Conservation (phyloP, 2,113 vertebrate species). For the Entomyzon cyanotis region DNA sequence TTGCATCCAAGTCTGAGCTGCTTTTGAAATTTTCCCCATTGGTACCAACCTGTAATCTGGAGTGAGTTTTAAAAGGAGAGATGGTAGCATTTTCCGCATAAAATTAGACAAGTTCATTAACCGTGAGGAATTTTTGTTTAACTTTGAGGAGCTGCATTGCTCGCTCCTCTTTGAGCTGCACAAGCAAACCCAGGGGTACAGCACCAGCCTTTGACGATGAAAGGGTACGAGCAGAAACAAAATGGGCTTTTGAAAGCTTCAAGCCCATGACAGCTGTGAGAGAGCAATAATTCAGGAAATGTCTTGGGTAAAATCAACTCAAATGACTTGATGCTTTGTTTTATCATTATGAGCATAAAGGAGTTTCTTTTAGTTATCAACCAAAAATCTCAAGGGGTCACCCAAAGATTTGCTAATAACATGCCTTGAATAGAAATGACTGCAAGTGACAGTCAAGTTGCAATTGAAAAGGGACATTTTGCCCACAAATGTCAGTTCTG, state of each 20-base stretch:
- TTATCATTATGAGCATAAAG: conserved; percentile 77
- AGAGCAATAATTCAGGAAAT: conserved; percentile 63
- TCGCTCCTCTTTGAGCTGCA: conserved; percentile 50
- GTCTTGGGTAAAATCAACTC: conserved; percentile 72
- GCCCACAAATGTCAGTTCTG: background rate
- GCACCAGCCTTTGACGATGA: conserved; percentile 36
- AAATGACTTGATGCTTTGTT: conserved; percentile 59
- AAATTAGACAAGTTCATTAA: conserved; percentile 73
- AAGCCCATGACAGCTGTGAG: conserved; percentile 64
- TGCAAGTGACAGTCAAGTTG: background rate
- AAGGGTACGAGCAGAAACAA: conserved; percentile 55
- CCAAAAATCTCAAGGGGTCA: conserved; percentile 62
- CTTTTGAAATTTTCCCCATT: conserved; percentile 21
- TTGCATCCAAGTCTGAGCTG: background rate
- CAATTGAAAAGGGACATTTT: background rate
- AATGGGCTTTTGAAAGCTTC: conserved; percentile 70
- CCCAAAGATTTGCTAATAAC: conserved; percentile 41
- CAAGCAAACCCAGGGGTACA: conserved; percentile 59
- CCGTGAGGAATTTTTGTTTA: conserved; percentile 35
- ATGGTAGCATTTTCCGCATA: conserved; percentile 58
- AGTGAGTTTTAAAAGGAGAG: conserved; percentile 38
- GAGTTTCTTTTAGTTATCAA: conserved; percentile 72
- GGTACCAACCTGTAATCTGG: conserved; percentile 36
- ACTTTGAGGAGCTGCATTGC: conserved; percentile 32
- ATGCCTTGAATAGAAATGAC: conserved; percentile 63